Percentiles rank a stretch among this genome's conserved stretches.
These are phyloP conservation scores for Electrona antarctica DNA, from an alignment of 2,113 vertebrate species.

Conservation along the genomic window DNA sequence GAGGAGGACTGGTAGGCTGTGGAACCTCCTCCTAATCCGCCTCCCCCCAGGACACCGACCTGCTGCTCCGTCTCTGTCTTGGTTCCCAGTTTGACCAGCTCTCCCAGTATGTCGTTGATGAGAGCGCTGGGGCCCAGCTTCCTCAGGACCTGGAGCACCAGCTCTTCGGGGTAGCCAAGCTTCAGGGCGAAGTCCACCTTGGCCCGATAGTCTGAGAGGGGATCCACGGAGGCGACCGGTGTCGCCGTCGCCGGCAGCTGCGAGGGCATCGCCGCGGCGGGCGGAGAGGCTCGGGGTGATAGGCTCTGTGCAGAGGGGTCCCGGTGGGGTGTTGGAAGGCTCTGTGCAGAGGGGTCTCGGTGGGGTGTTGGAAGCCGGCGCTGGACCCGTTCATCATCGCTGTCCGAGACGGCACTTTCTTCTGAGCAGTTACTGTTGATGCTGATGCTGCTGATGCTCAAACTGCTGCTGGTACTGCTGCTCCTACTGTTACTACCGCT, in stretches of 20 bases:
- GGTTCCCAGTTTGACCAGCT: slow-evolving; percentile 96
- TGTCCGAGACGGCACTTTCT: slow-evolving; percentile 87
- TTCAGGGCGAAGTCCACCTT: slow-evolving; percentile 98
- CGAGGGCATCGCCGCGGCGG: neutral
- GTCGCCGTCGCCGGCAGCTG: slow-evolving; percentile 63
- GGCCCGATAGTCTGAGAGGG: slow-evolving; percentile 85
- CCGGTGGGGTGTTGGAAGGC: neutral
- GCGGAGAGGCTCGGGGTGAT: slow-evolving; percentile 74
- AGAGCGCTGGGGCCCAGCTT: slow-evolving; percentile 94
- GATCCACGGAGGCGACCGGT: slow-evolving; percentile 69
- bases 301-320: neutral
- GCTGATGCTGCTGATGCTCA: slow-evolving; percentile 56
- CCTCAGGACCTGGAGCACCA: slow-evolving; percentile 91
- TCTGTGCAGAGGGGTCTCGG: slow-evolving; percentile 29
- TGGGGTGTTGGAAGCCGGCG: slow-evolving; percentile 13
- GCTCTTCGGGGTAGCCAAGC: slow-evolving; percentile 93
- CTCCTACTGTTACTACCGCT: slow-evolving; percentile 60
- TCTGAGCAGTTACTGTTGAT: slow-evolving; percentile 81
- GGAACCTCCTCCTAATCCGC: slow-evolving; percentile 35
- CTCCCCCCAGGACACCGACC: slow-evolving; percentile 5
- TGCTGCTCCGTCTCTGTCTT: slow-evolving; percentile 86
- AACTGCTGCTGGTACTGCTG: slow-evolving; percentile 11
- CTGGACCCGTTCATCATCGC: slow-evolving; percentile 83
- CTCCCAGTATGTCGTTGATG: slow-evolving; percentile 95
- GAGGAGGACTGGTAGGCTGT: slow-evolving; percentile 76